phyloP scores from a whole-genome alignment of 2,113 vertebrate species.

The Eptesicus fuscus region DNA sequence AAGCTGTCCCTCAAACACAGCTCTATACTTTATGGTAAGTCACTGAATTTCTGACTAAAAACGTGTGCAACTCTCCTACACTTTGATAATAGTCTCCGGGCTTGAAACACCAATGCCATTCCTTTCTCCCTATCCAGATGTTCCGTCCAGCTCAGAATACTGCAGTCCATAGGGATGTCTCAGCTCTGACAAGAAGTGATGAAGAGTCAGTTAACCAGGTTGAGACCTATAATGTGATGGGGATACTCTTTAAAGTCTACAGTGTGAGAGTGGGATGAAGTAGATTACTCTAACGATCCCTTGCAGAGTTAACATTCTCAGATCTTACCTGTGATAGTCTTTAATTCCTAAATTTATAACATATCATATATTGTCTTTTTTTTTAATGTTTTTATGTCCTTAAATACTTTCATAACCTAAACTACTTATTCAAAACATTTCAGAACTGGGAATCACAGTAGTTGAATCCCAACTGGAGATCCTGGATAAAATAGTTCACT shows the following conservation, averaged over 20 bases:
- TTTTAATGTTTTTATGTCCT: neutral
- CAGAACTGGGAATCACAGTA: neutral
- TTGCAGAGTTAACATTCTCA: neutral
- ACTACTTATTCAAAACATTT: slow-evolving; percentile 4
- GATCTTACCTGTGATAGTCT: neutral
- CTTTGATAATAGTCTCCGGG: neutral
- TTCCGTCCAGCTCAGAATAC: neutral
- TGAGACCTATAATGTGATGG: neutral
- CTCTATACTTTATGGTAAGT: neutral
- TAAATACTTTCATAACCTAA: neutral
- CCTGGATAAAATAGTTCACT: neutral
- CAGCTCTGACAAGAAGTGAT: neutral
- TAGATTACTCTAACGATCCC: neutral
- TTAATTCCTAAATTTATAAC: neutral
- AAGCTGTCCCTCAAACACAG: neutral
- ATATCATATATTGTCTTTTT: neutral
- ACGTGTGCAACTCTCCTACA: neutral
- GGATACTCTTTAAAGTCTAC: neutral
- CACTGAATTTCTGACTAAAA: neutral
- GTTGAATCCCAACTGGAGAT: neutral
- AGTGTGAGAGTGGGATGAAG: neutral
- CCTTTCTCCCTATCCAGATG: neutral
- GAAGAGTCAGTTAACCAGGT: neutral
- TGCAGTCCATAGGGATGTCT: neutral
- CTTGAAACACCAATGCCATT: neutral